phyloP scores from a whole-genome alignment of 2,888 invertebrate species.

The Frankliniella intonsa region DNA sequence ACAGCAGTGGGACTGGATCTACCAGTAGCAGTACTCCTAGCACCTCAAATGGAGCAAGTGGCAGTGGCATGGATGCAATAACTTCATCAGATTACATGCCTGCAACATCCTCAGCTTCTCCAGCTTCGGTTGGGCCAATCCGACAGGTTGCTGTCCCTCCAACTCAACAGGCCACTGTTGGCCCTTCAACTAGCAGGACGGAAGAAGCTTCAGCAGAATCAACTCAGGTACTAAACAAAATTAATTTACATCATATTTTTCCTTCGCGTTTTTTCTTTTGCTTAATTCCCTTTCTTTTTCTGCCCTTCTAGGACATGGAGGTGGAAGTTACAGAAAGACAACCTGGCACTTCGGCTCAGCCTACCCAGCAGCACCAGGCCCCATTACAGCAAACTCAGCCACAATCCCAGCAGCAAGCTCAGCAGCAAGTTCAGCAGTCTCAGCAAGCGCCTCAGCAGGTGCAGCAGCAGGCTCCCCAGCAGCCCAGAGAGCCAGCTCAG shows the following conservation, averaged over 20 bases:
- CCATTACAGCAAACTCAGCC: slow-evolving; percentile 32
- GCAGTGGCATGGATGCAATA: slow-evolving; percentile 49
- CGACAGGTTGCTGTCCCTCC: slow-evolving; percentile 66
- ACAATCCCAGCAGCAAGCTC: not conserved
- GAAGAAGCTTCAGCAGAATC: slow-evolving; percentile 47
- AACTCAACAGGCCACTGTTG: slow-evolving; percentile 43
- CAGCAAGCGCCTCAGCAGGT: slow-evolving; percentile 57
- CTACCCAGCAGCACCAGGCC: slow-evolving; percentile 30
- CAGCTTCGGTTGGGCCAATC: slow-evolving; percentile 45
- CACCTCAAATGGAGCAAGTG: slow-evolving; percentile 40
- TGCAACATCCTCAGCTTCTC: slow-evolving; percentile 62
- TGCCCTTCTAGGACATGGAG: slow-evolving; percentile 47
- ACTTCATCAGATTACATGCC: slow-evolving; percentile 78
- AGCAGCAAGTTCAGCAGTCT: not conserved
- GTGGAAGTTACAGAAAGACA: slow-evolving; percentile 49
- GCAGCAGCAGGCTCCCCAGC: slow-evolving; percentile 52
- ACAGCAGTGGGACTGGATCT: slow-evolving; percentile 55
- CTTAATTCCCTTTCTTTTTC: not conserved
- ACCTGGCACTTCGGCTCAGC: not conserved
- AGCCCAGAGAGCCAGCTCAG: slow-evolving; percentile 42
- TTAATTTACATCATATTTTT: not conserved
- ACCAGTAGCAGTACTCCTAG: slow-evolving; percentile 53
- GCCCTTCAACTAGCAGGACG: slow-evolving; percentile 40
- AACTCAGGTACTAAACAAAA: slow-evolving; percentile 45
- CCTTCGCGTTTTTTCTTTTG: not conserved